Evolutionary conservation across 2,888 invertebrate genomes (phyloP), one percentile per base, ranked within the genome.

Genomic region (Amphipyra berbera): DNA sequence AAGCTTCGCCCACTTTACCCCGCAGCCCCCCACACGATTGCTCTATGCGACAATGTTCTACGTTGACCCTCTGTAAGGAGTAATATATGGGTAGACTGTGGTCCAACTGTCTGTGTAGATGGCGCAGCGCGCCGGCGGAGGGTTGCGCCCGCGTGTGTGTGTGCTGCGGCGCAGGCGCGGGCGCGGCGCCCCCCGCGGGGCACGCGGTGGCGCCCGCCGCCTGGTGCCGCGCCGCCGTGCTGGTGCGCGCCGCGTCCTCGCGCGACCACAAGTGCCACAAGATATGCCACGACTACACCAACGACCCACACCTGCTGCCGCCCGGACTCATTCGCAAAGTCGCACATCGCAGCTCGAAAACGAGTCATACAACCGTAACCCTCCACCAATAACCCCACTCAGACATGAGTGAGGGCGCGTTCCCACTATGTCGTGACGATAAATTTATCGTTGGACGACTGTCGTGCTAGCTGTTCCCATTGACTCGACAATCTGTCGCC

Each of bases 271-370:
- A 76, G 73, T 83, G 82, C 56, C 75, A 61, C 44, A 38, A 15
- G 33, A 33, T 63, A 6, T 9, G 48, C 37, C 86, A 86, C 77
- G 90, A 89, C 82, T 69, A 84, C 78, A 89, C 89, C 6, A 86
- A 86, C 67, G 85, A 86, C 69, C 10, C 64, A 12, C 71, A 54
- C 12, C 78, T 86, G 9, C 61, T 82, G 73, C 83, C 86, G 14
- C 64, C 68, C 0, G 44, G 13, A 12, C 4, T 13, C 21, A 10
- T 13, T 0, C 35, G n/a, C 48, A 15, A 21, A 42, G 15, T 21
- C 21, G 3, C 21, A 21, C 21, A 3, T 2, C 21, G 21, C 21
- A 21, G 21, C 21, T 21, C 21, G 21, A 21, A 21, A 21, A 21
- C 3, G 3, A 21, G 21, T 21, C 21, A 21, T 2, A 3, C 21